Percentiles rank a stretch among this genome's conserved stretches.
phyloP scores from a whole-genome alignment of 2,797 vertebrate genomes.

The Delichon dasypus region DNA sequence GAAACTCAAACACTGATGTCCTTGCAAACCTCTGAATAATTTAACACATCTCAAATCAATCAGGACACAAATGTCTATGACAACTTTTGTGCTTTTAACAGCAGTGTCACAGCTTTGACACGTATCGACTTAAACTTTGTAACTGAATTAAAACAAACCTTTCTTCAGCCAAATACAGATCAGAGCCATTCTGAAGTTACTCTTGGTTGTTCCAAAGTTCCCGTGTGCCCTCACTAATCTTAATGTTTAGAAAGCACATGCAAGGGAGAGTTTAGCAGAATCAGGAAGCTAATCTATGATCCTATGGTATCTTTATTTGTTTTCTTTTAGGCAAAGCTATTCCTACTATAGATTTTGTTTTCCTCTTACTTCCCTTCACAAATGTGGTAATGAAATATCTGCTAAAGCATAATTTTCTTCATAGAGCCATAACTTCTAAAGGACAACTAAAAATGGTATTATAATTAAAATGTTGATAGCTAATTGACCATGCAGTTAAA shows the following conservation, averaged over 20 bases:
- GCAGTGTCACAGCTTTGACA: not conserved
- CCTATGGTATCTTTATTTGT: not conserved
- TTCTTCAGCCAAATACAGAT: not conserved
- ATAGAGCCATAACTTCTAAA: not conserved
- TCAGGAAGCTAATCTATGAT: not conserved
- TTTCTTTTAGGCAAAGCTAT: not conserved
- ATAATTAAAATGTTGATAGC: constrained; percentile 51
- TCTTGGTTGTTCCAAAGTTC: not conserved
- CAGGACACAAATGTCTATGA: not conserved
- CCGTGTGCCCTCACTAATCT: not conserved
- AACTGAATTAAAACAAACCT: not conserved
- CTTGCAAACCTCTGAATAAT: not conserved
- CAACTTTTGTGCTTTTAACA: not conserved
- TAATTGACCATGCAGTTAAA: constrained; percentile 45
- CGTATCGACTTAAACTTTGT: not conserved
- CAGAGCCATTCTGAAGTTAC: not conserved
- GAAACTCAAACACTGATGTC: not conserved
- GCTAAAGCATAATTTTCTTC: not conserved
- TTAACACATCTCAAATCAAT: not conserved
- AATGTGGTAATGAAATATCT: not conserved
- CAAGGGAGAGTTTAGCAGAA: not conserved
- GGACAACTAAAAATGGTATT: not conserved
- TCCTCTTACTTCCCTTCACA: not conserved
- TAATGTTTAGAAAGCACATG: not conserved
- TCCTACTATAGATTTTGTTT: not conserved